A percentile compares a stretch with the other conserved stretches of the same genome.
These are phyloP conservation scores for Lasioglossum albipes DNA, from an alignment of 1,140 invertebrate genomes.

Conservation along the genomic window DNA sequence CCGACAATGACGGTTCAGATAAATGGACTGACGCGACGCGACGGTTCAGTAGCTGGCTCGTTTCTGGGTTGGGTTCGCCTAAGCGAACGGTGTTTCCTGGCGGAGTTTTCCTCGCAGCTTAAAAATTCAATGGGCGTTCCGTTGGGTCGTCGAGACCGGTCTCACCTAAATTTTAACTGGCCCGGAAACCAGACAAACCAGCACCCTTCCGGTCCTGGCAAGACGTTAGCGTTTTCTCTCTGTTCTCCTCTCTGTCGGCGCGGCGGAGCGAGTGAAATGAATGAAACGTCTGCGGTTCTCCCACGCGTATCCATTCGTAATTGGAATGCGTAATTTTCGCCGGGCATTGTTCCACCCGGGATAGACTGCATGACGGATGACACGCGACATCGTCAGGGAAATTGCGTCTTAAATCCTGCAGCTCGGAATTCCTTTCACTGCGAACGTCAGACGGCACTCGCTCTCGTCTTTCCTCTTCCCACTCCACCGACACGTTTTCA, in stretches of 20 bases:
- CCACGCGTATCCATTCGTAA: slow-evolving; percentile 61
- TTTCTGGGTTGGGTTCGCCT: no score
- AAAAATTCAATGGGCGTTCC: background rate
- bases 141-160: background rate
- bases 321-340: slow-evolving; percentile 69
- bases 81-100: background rate
- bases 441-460: slow-evolving; percentile 26
- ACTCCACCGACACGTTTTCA: background rate
- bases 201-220: background rate
- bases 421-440: slow-evolving; percentile 60
- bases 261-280: background rate
- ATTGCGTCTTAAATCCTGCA: slow-evolving; percentile 70
- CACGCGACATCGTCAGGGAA: slow-evolving; percentile 62
- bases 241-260: background rate
- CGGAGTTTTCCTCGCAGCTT: no score
- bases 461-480: background rate
- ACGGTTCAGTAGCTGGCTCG: no score
- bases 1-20: no score
- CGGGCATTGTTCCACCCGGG: slow-evolving; percentile 56
- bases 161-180: slow-evolving; percentile 11
- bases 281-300: slow-evolving; percentile 47
- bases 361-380: slow-evolving; percentile 64
- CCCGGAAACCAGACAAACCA: background rate
- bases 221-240: background rate
- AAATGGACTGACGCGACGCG: no score